Evolutionary conservation across 1,140 invertebrate species (phyloP), one percentile per base, ranked within the genome.

Genomic region (Drosophila repletoides): DNA sequence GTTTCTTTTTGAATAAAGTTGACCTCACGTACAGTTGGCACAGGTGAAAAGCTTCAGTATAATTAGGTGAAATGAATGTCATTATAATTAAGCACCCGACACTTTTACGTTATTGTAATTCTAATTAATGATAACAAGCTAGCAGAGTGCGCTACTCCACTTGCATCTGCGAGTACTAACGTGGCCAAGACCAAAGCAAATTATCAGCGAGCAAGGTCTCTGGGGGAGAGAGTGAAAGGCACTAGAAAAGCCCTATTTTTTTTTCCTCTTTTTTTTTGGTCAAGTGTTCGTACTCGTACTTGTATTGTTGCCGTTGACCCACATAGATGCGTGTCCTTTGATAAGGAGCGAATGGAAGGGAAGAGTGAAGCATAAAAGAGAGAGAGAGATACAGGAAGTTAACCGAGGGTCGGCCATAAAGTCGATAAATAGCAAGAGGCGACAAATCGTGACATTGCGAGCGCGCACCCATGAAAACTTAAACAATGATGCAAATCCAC

Each of bases 401-500:
- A 43, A 14, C 9, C n/a, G 14, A 49, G 53, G 43, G 53, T 52
- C 40, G 24, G 5, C 19, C 24, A 65, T 36, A 66, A 43, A 36
- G 60, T 61, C 63, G 67, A 84, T 71, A 56, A 84, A 70, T 74
- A 49, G 69, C 58, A 56, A 52, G n/a, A n/a, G 56, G 59, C 10
- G 49, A 59, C 36, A 40, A 58, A 29, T 49, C 64, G 52, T 52
- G 29, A 38, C 55, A 45, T 40, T 49, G 45, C n/a, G n/a, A n/a
- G n/a, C n/a, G n/a, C 53, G 43, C 58, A 51, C 36, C 51, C 68
- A 72, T 76, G 73, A 76, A 74, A 77, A 72, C 60, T 79, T 48
- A 66, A 83, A 61, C 55, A 59, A 55, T 69, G 74, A 76, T 80
- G 71, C 43, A 86, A 76, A 76, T 76, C 80, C 80, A 86, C 80